Conservation (phyloP, 2,888 invertebrate genomes). For the Zonitis immaculata region DNA sequence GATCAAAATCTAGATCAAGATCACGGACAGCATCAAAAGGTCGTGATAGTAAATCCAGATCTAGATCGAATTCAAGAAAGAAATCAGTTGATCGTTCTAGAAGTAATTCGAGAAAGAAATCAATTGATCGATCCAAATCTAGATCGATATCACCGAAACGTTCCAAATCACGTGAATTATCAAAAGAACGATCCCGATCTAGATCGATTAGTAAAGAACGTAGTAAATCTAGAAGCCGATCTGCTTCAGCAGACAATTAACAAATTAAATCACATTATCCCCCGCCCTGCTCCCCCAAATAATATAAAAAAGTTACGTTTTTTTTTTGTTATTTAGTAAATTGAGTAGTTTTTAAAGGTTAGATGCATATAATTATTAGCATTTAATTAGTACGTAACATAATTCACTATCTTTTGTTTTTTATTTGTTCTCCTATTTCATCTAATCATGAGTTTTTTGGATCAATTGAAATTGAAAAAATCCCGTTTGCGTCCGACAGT, state of each 20-base stretch:
- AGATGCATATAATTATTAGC: neutral
- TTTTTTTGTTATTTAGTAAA: constrained; percentile 1
- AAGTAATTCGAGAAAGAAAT: constrained; percentile 41
- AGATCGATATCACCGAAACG: constrained; percentile 25
- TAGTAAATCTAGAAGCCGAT: constrained; percentile 41
- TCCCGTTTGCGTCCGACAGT: constrained; percentile 58
- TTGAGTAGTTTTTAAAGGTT: neutral
- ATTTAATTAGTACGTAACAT: neutral
- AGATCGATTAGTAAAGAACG: constrained; percentile 41
- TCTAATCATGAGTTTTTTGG: constrained; percentile 60
- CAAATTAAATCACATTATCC: neutral
- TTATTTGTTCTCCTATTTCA: neutral
- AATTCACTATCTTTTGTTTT: neutral
- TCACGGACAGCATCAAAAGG: constrained; percentile 25
- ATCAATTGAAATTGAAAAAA: constrained; percentile 55
- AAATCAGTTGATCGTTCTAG: constrained; percentile 35
- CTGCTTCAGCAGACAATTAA: constrained; percentile 28
- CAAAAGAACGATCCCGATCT: constrained; percentile 44
- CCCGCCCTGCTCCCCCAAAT: no score
- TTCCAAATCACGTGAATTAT: constrained; percentile 40
- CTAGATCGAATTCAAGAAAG: constrained; percentile 39
- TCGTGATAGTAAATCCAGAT: constrained; percentile 40
- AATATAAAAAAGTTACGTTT: neutral
- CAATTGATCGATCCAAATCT: constrained; percentile 42
- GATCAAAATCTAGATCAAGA: constrained; percentile 19